These are phyloP conservation scores for Encarsia formosa DNA, from an alignment of 2,888 invertebrate genomes.

Conservation along the genomic window DNA sequence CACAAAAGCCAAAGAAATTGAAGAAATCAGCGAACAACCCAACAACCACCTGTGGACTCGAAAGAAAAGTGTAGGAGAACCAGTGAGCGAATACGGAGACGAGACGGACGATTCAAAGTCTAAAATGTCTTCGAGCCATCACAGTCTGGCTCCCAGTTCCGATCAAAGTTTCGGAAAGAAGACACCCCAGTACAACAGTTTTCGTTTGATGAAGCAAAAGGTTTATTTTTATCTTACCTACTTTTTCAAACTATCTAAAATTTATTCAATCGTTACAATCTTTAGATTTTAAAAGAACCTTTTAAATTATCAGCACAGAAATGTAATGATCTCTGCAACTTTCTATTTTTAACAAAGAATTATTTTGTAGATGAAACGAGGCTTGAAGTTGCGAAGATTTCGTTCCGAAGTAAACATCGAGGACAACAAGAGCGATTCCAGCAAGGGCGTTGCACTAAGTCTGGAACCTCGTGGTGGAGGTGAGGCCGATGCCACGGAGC, in stretches of 20 bases:
- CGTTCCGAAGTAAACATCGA: conserved; percentile 51
- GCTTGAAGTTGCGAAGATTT: conserved; percentile 48
- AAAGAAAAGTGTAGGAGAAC: conserved; percentile 24
- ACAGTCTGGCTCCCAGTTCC: conserved; percentile 42
- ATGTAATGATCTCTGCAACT: too few relatives aligned
- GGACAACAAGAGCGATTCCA: conserved; percentile 41
- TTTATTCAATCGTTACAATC: not conserved
- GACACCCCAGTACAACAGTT: conserved; percentile 46
- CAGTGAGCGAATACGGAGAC: conserved; percentile 17
- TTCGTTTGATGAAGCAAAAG: conserved; percentile 49
- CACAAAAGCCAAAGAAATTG: conserved; percentile 21
- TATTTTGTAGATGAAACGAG: conserved; percentile 40
- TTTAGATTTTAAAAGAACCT: conserved; percentile 1
- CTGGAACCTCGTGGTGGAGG: conserved; percentile 48
- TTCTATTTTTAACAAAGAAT: too few relatives aligned
- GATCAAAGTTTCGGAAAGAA: conserved; percentile 44
- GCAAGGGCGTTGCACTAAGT: conserved; percentile 40
- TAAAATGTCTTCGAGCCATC: conserved; percentile 33
- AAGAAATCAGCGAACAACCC: conserved; percentile 10
- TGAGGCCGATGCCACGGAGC: conserved; percentile 50
- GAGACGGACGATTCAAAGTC: conserved; percentile 18
- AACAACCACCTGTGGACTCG: conserved; percentile 18
- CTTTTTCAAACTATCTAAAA: not conserved
- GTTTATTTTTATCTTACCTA: conserved; percentile 30
- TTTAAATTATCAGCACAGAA: too few relatives aligned